Conservation (phyloP, 2,113 vertebrate genomes). For the Dolichallabes microphthalmus region DNA sequence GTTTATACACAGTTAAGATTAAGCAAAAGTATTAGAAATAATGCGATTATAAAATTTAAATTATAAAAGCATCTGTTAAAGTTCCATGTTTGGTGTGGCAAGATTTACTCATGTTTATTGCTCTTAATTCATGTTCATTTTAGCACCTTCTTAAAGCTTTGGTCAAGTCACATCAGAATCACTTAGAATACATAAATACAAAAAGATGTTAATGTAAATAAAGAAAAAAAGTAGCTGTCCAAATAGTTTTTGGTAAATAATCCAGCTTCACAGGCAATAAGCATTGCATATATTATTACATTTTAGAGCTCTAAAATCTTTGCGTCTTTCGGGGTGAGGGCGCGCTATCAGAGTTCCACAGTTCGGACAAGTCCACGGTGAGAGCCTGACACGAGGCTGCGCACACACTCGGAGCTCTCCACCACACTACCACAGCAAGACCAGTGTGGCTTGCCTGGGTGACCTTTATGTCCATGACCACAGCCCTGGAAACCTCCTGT, state of each 20-base stretch:
- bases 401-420: slow-evolving; percentile 79
- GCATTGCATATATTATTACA: neutral
- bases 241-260: neutral
- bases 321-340: neutral
- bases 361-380: slow-evolving; percentile 76
- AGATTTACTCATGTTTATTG: neutral
- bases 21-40: neutral
- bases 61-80: neutral
- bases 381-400: slow-evolving; percentile 52
- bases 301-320: neutral
- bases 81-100: neutral
- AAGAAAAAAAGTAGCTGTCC: neutral
- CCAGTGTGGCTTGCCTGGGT: slow-evolving; percentile 89
- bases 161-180: neutral
- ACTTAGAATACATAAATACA: neutral
- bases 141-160: neutral
- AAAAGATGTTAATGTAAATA: neutral
- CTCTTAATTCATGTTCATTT: neutral
- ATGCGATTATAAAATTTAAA: neutral
- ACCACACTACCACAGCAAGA: slow-evolving; percentile 85
- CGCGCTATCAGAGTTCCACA: slow-evolving; percentile 76
- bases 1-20: neutral
- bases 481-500: slow-evolving; percentile 94
- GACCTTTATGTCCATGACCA: slow-evolving; percentile 88
- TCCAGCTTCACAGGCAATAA: neutral